Conservation (phyloP, 2,888 invertebrate genomes). For the Miltochrista miniata region DNA sequence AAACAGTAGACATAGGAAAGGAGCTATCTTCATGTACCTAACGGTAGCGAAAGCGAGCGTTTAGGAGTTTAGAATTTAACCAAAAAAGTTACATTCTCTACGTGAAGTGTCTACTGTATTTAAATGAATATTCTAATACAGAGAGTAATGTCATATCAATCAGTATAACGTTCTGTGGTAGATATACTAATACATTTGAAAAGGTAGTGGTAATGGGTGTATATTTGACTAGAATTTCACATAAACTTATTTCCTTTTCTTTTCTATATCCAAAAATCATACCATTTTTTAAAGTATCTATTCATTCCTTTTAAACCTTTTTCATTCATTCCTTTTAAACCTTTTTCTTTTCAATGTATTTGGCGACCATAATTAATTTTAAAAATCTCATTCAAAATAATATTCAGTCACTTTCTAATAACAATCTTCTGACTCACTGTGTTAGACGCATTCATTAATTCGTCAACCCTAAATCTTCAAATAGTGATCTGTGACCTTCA, state of each 20-base stretch:
- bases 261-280: constrained; percentile 14
- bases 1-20: too few species aligned
- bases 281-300: too few species aligned
- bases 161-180: constrained; percentile 11
- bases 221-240: constrained; percentile 66
- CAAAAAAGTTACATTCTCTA: too few species aligned
- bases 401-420: constrained; percentile 19
- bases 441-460: constrained; percentile 2
- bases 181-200: constrained; percentile 6
- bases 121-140: constrained; percentile 25
- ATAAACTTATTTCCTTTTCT: neutral
- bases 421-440: constrained; percentile 22
- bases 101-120: neutral
- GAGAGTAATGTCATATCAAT: neutral
- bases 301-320: constrained; percentile 24
- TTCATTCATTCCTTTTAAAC: constrained; percentile 21
- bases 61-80: too few species aligned
- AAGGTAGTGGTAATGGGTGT: constrained; percentile 70
- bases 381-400: constrained; percentile 26
- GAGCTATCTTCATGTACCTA: too few species aligned
- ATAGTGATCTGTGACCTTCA: neutral
- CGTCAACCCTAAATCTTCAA: constrained; percentile 1
- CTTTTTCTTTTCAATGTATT: constrained; percentile 23
- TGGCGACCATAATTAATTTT: constrained; percentile 17
- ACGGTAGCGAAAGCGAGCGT: too few species aligned